Percentiles rank a stretch among this genome's conserved stretches.
Evolutionary conservation across 2,113 vertebrate genomes (phyloP).

Genomic region (Lutjanus erythropterus): DNA sequence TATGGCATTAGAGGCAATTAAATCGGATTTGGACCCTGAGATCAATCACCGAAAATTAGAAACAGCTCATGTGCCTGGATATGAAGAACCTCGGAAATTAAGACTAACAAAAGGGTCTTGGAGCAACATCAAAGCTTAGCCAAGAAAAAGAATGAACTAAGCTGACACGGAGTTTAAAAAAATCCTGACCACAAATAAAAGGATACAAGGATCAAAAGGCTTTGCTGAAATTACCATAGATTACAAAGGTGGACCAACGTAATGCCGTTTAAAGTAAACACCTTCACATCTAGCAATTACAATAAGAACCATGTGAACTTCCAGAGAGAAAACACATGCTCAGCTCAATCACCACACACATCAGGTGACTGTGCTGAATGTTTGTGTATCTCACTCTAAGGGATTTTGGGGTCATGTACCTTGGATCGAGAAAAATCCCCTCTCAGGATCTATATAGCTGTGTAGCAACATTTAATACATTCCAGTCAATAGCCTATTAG

Average conservation of each 20-base stretch:
- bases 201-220: conserved; percentile 71
- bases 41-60: conserved; percentile 82
- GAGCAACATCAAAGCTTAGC: conserved; percentile 78
- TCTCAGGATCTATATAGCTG: conserved; percentile 89
- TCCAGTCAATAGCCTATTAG: conserved; percentile 97
- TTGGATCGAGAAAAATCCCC: conserved; percentile 81
- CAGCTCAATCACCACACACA: conserved; percentile 25
- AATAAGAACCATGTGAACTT: conserved; percentile 55
- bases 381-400: conserved; percentile 49
- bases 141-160: conserved; percentile 54
- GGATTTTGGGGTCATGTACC: conserved; percentile 84
- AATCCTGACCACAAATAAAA: conserved; percentile 67
- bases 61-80: conserved; percentile 73
- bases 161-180: conserved; percentile 55
- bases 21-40: conserved; percentile 72
- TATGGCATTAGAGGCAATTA: conserved; percentile 83
- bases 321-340: conserved; percentile 54
- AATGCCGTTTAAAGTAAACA: conserved; percentile 68
- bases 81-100: conserved; percentile 66
- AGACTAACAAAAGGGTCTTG: conserved; percentile 76
- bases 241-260: conserved; percentile 59
- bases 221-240: conserved; percentile 63
- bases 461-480: conserved; percentile 94
- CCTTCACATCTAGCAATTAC: conserved; percentile 48
- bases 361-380: conserved; percentile 46